phyloP scores from a whole-genome alignment of 2,888 invertebrate genomes.

The Lathronympha strigana region DNA sequence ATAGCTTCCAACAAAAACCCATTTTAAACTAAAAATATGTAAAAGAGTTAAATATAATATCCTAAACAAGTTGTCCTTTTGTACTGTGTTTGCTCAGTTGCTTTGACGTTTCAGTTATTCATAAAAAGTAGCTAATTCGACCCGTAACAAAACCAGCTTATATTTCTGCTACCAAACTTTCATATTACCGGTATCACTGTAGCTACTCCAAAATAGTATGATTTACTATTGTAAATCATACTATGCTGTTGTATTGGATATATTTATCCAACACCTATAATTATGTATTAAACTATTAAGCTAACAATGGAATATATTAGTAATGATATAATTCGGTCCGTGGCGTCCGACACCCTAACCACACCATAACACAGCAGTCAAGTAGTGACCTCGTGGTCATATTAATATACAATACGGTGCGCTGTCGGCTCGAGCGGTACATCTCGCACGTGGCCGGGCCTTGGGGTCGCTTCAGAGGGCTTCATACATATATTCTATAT shows the following conservation, averaged over 20 bases:
- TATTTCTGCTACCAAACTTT: too few relatives aligned
- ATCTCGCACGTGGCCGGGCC: slow-evolving; percentile 54
- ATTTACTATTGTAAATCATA: too few relatives aligned
- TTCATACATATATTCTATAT: slow-evolving; percentile 36
- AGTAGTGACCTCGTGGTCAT: slow-evolving; percentile 62
- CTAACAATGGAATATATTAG: neutral
- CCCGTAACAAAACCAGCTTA: neutral
- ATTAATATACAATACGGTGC: slow-evolving; percentile 54
- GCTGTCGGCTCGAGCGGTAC: slow-evolving; percentile 52
- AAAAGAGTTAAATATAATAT: too few relatives aligned
- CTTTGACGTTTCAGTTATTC: neutral
- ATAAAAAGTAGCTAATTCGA: neutral
- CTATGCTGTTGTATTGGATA: neutral
- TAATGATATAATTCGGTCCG: neutral
- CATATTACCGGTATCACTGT: neutral
- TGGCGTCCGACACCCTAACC: slow-evolving; percentile 7
- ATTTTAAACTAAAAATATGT: too few relatives aligned
- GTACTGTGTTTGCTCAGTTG: neutral
- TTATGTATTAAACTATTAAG: too few relatives aligned
- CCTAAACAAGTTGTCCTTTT: neutral
- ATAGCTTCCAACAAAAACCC: too few relatives aligned
- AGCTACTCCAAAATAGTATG: neutral
- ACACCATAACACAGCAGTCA: slow-evolving; percentile 41
- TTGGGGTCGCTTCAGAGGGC: slow-evolving; percentile 45
- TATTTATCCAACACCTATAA: neutral